Evolutionary conservation across 2,113 vertebrate species (phyloP), one percentile per base, ranked within the genome.

Genomic region (Leptodactylus fuscus): DNA sequence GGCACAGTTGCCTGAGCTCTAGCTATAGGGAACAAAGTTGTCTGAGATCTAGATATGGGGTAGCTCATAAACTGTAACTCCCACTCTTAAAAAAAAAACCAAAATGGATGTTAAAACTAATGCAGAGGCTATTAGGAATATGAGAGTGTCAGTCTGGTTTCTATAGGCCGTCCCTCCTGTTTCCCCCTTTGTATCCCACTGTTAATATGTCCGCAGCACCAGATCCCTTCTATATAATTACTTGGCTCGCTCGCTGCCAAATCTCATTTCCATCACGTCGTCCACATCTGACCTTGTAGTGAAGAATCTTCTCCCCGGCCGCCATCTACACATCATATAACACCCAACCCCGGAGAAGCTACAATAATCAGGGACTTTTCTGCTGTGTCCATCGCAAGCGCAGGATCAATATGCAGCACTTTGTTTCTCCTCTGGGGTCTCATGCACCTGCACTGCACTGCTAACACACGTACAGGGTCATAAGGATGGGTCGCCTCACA

Each of bases 371-470:
- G 34, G 36, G 34, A 15, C 44, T 4, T 29, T 36, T 32, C 8
- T 49, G 11, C 34, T 5, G 13, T 18, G 2, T 58, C 53, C 76
- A 9, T 9, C 13, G 24, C 5, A 18, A 78, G 22, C 20, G 6
- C 34, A 41, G n/a, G 32, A 85, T 76, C 73, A 65, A 78, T 77
- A 85, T 12, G 2, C 71, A 32, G 82, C 48, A 82, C 81, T 82
- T 41, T 73, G 27, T 9, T 22, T 4, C 16, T 53, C 67, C 48
- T 70, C 22, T 1, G 11, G 81, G 34, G 46, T 65, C 60, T 65
- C 60, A 27, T 32, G 60, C 13, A 24, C 44, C 62, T 16, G 20
- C 29, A 10, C 32, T 46, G 24, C 7, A 20, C 5, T 6, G 34
- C 49, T 78, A n/a, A 4, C 32, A 36, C 62, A 67, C 32, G 32